Evolutionary conservation across 35 echinoderm and acorn worm species (phyloP).

Genomic region (Lytechinus variegatus): DNA sequence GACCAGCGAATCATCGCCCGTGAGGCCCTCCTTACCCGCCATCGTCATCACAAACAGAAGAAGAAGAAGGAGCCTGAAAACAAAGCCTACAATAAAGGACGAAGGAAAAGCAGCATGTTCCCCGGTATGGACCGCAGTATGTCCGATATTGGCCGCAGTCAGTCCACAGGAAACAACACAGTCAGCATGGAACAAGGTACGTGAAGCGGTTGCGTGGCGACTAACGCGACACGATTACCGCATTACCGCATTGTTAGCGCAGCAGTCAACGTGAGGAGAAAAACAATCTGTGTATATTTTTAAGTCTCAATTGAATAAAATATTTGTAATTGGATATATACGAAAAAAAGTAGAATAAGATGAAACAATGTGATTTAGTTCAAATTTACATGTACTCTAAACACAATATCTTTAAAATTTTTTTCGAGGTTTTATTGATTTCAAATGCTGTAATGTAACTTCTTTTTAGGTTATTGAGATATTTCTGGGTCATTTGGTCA

Average conservation of each 20-base stretch:
- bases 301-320: too few species aligned
- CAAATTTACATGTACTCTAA: too few species aligned
- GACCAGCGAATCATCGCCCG: conserved; percentile 64
- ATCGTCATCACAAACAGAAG: conserved; percentile 93
- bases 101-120: conserved; percentile 83
- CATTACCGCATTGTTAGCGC: too few species aligned
- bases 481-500: too few species aligned
- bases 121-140: conserved; percentile 85
- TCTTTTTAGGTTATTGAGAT: too few species aligned
- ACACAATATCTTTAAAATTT: too few species aligned
- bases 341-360: too few species aligned
- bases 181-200: conserved; percentile 94
- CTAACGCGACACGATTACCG: not conserved
- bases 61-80: conserved; percentile 69
- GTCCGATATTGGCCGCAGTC: conserved; percentile 63
- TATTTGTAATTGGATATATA: too few species aligned
- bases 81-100: conserved; percentile 70
- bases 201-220: not conserved
- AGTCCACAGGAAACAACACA: conserved; percentile 57
- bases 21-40: conserved; percentile 73
- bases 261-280: not conserved
- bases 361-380: too few species aligned
- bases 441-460: too few species aligned
- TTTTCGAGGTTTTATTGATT: too few species aligned
- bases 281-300: not conserved